Evolutionary conservation across 2,797 vertebrate genomes (phyloP), one percentile per base, ranked within the genome.

Genomic region (Lophotriccus pileatus): DNA sequence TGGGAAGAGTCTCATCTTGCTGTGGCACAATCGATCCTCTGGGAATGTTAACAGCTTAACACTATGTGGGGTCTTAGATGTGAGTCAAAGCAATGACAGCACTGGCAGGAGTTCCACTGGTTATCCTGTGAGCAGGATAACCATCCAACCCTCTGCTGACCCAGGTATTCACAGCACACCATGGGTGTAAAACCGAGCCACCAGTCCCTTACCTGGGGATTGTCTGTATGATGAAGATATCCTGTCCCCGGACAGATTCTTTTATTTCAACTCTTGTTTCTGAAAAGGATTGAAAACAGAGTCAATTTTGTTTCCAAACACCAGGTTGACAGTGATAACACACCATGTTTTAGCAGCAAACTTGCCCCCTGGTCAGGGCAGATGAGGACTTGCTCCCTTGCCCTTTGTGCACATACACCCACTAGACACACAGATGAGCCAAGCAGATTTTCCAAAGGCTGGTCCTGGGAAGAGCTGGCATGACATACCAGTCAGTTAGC

Each of bases 261-360:
- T 99, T 99, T 53, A 99, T 99, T 97, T 99, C 99, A 80, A 99
- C 99, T 98, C 99, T 98, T 21, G 99, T 99, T 98, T 99, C 99
- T 99, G 94, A 49, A 96, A 76, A 96, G 50, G 55, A 96, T 88
- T 79, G 59, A 96, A 50, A 94, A 87, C 37, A 82, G 16, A 70
- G 80, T 95, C 60, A 93, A 46, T 25, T 87, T 87, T 80, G 59
- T 72, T 62, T 64, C 37, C 69, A 91, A 74, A 81, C 47, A 50
- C 23, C 43, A 73, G 30, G 41, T n/a, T 84, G 53, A 62, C 70
- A 59, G 30, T 47, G 30, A 60, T 13, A 73, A 91, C 64, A 62
- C 27, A 47, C 11, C 8, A 39, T 14, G 37, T 22, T 63, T 73
- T 28, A 79, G 63, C 47, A 84, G 56, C 27, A 80, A 28, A 53